Conservation (phyloP, 2,888 invertebrate species). For the Digitonthophagus gazella region DNA sequence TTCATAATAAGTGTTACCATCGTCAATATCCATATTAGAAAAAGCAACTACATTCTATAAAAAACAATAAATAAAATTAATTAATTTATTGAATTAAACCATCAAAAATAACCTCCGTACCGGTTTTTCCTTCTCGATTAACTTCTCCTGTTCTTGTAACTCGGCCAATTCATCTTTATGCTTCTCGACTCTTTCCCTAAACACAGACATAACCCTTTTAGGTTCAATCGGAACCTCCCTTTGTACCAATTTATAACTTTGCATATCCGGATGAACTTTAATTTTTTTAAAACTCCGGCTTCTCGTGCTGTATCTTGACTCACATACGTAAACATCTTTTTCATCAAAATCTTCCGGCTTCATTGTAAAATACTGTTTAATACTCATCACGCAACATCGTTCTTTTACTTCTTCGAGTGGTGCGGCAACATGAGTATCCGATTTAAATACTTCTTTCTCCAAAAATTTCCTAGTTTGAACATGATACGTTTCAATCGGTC, state of each 20-base stretch:
- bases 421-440: conserved; percentile 81
- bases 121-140: conserved; percentile 82
- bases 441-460: conserved; percentile 90
- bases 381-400: conserved; percentile 89
- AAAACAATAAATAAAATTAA: conserved; percentile 18
- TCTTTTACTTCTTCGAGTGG: conserved; percentile 84
- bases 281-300: conserved; percentile 92
- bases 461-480: conserved; percentile 92
- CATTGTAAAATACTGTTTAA: conserved; percentile 90
- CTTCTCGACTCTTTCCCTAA: conserved; percentile 85
- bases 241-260: conserved; percentile 62
- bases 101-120: conserved; percentile 56
- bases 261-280: conserved; percentile 68
- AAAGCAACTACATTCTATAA: conserved; percentile 76
- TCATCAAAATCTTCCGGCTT: conserved; percentile 84
- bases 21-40: conserved; percentile 64
- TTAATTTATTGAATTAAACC: not conserved
- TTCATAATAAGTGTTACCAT: conserved; percentile 85
- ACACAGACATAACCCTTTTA: conserved; percentile 87
- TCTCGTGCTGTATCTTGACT: conserved; percentile 87
- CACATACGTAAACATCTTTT: conserved; percentile 95
- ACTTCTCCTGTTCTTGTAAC: conserved; percentile 76
- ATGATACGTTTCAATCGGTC: conserved; percentile 96
- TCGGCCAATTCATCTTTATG: conserved; percentile 87
- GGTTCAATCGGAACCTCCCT: conserved; percentile 78